Evolutionary conservation across 2,797 vertebrate species (phyloP).

Genomic region (Spinibarbus caldwelli): DNA sequence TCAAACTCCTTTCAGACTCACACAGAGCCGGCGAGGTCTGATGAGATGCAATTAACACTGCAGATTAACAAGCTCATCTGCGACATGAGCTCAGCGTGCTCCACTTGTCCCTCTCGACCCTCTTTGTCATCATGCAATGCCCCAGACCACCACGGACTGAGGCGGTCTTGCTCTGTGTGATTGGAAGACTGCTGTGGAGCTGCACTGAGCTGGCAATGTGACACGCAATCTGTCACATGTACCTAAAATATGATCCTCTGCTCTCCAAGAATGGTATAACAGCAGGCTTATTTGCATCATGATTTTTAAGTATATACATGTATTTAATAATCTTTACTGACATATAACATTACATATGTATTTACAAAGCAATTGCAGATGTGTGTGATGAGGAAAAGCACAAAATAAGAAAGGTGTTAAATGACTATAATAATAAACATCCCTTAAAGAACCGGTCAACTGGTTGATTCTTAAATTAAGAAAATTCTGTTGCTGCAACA

Average conservation of each 20-base stretch:
- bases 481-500: background rate
- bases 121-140: slow-evolving; percentile 14
- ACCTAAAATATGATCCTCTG: background rate
- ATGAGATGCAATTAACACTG: slow-evolving; percentile 75
- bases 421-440: background rate
- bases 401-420: background rate
- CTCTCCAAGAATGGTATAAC: background rate
- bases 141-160: slow-evolving; percentile 12
- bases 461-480: background rate
- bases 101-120: slow-evolving; percentile 33
- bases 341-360: background rate
- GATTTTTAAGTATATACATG: background rate
- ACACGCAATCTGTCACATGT: background rate
- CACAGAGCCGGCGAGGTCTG: slow-evolving; percentile 65
- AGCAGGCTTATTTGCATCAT: slow-evolving; percentile 9
- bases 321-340: background rate
- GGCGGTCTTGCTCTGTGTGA: background rate
- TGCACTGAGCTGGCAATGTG: slow-evolving; percentile 10
- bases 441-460: background rate
- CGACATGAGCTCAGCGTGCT: slow-evolving; percentile 47
- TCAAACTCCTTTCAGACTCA: slow-evolving; percentile 67
- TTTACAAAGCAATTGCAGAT: slow-evolving; percentile 17
- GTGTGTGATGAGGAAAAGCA: background rate
- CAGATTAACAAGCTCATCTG: slow-evolving; percentile 69
- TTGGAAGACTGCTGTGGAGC: background rate